Percentiles rank a stretch among this genome's conserved stretches.
These are phyloP conservation scores for Bos javanicus DNA, from an alignment of 2,113 vertebrate genomes.

Conservation along the genomic window DNA sequence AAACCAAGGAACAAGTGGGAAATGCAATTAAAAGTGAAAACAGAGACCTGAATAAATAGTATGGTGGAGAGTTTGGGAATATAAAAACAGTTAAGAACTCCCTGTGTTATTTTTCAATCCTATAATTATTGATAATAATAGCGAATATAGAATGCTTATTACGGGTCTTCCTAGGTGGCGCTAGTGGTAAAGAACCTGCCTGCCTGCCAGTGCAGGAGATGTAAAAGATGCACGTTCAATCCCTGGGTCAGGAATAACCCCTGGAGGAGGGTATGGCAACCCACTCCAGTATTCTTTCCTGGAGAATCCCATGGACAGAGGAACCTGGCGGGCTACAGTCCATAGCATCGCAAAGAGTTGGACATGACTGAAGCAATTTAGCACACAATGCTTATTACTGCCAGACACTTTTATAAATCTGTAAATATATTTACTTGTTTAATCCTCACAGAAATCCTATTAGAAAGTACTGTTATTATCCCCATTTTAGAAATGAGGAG, in stretches of 20 bases:
- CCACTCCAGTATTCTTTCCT: too few species aligned
- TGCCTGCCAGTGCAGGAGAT: neutral
- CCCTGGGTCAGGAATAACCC: neutral
- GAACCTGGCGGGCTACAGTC: too few species aligned
- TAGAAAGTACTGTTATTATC: neutral
- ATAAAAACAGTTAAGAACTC: neutral
- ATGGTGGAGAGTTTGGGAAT: neutral
- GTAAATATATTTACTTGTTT: neutral
- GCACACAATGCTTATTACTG: too few species aligned
- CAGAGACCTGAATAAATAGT: neutral
- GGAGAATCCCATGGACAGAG: too few species aligned
- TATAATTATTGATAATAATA: neutral
- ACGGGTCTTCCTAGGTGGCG: neutral
- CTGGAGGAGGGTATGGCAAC: neutral
- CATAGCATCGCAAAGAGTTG: too few species aligned
- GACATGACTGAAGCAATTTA: too few species aligned
- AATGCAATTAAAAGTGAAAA: neutral
- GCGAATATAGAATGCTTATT: neutral
- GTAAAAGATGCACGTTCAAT: neutral
- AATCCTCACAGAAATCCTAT: neutral
- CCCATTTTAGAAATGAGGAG: neutral
- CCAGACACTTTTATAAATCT: neutral
- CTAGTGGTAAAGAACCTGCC: neutral
- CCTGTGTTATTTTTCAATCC: neutral
- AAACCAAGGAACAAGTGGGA: slow-evolving; percentile 8